Percentiles rank a stretch among this genome's conserved stretches.
Conservation (phyloP, 2,888 invertebrate species). For the Scaeva pyrastri region DNA sequence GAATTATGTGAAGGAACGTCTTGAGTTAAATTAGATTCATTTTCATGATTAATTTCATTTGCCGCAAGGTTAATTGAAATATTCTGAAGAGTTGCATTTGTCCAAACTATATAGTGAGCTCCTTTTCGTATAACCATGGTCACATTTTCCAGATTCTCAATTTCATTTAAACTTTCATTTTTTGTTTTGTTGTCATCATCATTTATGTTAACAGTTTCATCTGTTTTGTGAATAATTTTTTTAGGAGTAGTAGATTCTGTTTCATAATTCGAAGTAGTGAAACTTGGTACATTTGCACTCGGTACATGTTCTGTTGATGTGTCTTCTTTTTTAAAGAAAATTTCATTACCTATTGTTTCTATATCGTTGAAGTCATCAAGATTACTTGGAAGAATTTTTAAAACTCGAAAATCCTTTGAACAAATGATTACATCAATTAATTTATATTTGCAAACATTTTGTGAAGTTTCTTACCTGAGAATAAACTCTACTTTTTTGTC, state of each 20-base stretch:
- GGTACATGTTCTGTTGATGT: slow-evolving; percentile 30
- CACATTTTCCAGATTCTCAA: slow-evolving; percentile 73
- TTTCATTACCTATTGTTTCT: slow-evolving; percentile 78
- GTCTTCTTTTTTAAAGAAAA: slow-evolving; percentile 77
- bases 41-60: slow-evolving; percentile 24
- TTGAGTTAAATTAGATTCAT: neutral
- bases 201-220: slow-evolving; percentile 19
- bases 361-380: slow-evolving; percentile 77
- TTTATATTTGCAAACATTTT: neutral
- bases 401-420: slow-evolving; percentile 77
- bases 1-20: neutral
- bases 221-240: slow-evolving; percentile 9
- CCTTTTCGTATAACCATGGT: slow-evolving; percentile 78
- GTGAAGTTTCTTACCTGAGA: slow-evolving; percentile 77
- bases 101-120: slow-evolving; percentile 73
- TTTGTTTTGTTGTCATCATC: slow-evolving; percentile 3
- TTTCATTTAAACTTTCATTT: slow-evolving; percentile 53
- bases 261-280: slow-evolving; percentile 33
- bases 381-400: slow-evolving; percentile 78
- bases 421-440: neutral
- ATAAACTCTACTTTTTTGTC: slow-evolving; percentile 75
- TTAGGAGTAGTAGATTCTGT: neutral
- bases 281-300: slow-evolving; percentile 32
- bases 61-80: slow-evolving; percentile 30
- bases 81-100: slow-evolving; percentile 55